phyloP scores from a whole-genome alignment of 2,888 invertebrate genomes.

The Gibbula magus region DNA sequence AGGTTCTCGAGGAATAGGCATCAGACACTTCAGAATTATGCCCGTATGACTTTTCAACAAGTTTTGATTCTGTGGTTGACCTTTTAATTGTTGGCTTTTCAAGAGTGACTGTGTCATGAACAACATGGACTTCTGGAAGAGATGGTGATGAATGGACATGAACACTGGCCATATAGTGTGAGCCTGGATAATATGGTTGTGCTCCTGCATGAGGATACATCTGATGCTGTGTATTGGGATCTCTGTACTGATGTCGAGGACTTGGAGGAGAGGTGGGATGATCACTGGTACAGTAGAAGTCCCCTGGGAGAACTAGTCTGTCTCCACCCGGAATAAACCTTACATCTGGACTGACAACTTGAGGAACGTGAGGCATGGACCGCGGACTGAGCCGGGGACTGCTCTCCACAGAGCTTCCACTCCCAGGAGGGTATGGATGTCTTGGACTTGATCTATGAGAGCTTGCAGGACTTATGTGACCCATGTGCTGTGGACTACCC shows the following conservation, averaged over 20 bases:
- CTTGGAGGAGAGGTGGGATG: background rate
- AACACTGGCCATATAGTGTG: background rate
- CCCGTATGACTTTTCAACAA: constrained; percentile 5
- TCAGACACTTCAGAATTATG: constrained; percentile 20
- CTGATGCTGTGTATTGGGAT: background rate
- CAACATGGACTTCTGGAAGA: constrained; percentile 41
- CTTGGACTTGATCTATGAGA: constrained; percentile 9
- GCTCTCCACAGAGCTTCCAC: constrained; percentile 41
- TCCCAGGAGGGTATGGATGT: constrained; percentile 20
- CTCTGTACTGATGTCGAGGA: background rate
- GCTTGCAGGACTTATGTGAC: background rate
- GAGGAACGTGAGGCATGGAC: constrained; percentile 32
- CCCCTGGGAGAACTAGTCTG: constrained; percentile 21
- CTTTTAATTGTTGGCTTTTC: constrained; percentile 39
- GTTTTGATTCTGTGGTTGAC: constrained; percentile 27
- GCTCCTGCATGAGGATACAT: background rate
- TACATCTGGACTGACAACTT: background rate
- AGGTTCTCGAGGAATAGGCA: constrained; percentile 24
- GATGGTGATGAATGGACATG: constrained; percentile 33
- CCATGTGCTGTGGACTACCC: background rate
- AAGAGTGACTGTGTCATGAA: constrained; percentile 37
- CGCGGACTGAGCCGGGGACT: constrained; percentile 49
- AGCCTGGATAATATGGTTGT: background rate
- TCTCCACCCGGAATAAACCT: constrained; percentile 25
- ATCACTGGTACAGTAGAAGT: background rate